Evolutionary conservation across 1,140 invertebrate genomes (phyloP).

Genomic region (Charaxes varanes): DNA sequence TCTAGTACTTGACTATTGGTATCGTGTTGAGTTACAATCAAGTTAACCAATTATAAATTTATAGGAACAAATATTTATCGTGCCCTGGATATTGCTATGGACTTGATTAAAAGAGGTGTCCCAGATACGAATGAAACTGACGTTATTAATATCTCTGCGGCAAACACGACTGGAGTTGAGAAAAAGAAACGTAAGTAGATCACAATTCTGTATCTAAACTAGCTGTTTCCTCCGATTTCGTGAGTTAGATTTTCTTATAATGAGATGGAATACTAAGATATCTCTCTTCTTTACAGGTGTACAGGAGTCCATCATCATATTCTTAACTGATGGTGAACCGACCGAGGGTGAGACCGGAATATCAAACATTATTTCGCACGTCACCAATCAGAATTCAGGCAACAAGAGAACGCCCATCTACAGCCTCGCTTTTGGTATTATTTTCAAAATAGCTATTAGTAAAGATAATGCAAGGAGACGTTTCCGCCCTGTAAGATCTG

Average conservation of each 20-base stretch:
- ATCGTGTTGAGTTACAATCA: too few relatives aligned
- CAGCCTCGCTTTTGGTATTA: slow-evolving; percentile 79
- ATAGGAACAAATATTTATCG: slow-evolving; percentile 79
- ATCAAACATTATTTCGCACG: slow-evolving; percentile 72
- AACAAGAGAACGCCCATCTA: slow-evolving; percentile 74
- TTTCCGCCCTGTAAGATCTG: too few relatives aligned
- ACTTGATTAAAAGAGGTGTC: slow-evolving; percentile 61
- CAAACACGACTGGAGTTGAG: neutral
- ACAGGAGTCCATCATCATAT: slow-evolving; percentile 79
- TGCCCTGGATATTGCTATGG: slow-evolving; percentile 75
- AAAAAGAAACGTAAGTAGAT: slow-evolving; percentile 2
- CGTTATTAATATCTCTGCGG: neutral
- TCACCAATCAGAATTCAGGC: slow-evolving; percentile 55
- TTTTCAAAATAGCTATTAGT: too few relatives aligned
- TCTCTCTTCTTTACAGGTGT: slow-evolving; percentile 9
- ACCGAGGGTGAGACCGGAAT: slow-evolving; percentile 77
- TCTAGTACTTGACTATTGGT: too few relatives aligned
- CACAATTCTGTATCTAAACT: neutral
- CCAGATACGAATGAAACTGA: slow-evolving; percentile 8
- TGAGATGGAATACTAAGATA: neutral
- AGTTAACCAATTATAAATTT: too few relatives aligned
- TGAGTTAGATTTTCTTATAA: neutral
- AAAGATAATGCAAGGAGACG: too few relatives aligned
- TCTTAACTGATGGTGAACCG: slow-evolving; percentile 84
- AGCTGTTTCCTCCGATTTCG: neutral